These are phyloP conservation scores for Cynocephalus volans DNA, from an alignment of 2,113 vertebrate genomes.

Conservation along the genomic window DNA sequence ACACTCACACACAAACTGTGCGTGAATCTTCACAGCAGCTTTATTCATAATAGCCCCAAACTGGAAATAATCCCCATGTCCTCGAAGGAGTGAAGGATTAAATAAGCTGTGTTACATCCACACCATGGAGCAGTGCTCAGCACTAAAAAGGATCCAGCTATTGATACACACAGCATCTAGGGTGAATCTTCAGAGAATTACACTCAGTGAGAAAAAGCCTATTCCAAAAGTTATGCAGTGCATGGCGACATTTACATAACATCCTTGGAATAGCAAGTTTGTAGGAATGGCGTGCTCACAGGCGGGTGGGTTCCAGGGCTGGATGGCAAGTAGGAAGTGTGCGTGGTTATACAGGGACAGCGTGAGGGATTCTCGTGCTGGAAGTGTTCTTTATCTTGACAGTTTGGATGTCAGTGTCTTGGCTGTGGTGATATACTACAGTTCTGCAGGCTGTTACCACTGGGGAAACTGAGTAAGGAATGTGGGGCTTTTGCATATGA, in stretches of 20 bases:
- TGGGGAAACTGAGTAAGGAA: not conserved
- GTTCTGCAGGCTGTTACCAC: not conserved
- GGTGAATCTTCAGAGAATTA: not conserved
- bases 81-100: not conserved
- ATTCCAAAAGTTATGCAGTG: rapidly evolving
- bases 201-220: not conserved
- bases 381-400: too few relatives aligned
- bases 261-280: not conserved
- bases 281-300: not conserved
- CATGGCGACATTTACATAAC: not conserved
- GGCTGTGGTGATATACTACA: rapidly evolving
- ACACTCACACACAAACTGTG: not conserved
- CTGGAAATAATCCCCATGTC: not conserved
- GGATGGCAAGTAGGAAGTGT: rapidly evolving
- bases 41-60: not conserved
- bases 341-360: not conserved
- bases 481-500: too few relatives aligned
- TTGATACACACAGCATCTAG: not conserved
- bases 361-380: not conserved
- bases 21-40: not conserved
- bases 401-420: too few relatives aligned
- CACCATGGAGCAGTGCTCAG: not conserved
- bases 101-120: not conserved
- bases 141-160: not conserved
- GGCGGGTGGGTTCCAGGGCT: not conserved